Base-by-base conservation (phyloP, 2,888 invertebrate genomes). In the Oithona nana region DNA sequence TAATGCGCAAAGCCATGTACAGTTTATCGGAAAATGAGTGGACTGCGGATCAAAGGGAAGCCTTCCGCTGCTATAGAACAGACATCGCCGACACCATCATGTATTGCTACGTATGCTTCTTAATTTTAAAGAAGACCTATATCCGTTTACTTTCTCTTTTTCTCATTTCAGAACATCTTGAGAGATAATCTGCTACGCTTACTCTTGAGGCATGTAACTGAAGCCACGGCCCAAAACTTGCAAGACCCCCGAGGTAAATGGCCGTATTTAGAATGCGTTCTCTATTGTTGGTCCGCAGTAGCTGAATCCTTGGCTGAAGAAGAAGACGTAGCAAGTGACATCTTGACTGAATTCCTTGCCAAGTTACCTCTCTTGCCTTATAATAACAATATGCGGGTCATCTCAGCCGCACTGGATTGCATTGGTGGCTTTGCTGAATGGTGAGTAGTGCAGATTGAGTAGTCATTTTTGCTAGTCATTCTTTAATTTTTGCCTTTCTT, bases 361-460 rank as follows among this genome's bases (percentile, higher is more conserved):
- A 76, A 79, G 1, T 74, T 84, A 13, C 77, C 79, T 56, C 76
- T 76, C 66, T 78, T 84, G 67, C 83, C 83, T 0, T 81, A 80
- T 68, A 75, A 75, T 29, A 77, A 78, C 68, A 77, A 80, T 68
- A 75, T 77, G 56, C 79, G 79, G 68, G 77, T 85, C 55, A 75
- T 86, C 58, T 80, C 80, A 31, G 83, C 85, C 0, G 82, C 86
- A 13, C 77, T 88, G 56, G 84, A 86, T 69, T 83, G 84, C 61
- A 79, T 88, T 59, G 88, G 88, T 57, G 80, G 85, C 0, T 92
- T 88, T 75, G 85, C 89, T 24, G 82, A 84, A 68, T 93, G 92
- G 92, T n/a, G n/a, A n/a, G n/a, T n/a, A n/a, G n/a, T n/a, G n/a
- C n/a, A n/a, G n/a, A n/a, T n/a, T n/a, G n/a, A n/a, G n/a, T n/a